Evolutionary conservation across 2,797 vertebrate genomes (phyloP), one percentile per base, ranked within the genome.

Genomic region (Spea hammondii): DNA sequence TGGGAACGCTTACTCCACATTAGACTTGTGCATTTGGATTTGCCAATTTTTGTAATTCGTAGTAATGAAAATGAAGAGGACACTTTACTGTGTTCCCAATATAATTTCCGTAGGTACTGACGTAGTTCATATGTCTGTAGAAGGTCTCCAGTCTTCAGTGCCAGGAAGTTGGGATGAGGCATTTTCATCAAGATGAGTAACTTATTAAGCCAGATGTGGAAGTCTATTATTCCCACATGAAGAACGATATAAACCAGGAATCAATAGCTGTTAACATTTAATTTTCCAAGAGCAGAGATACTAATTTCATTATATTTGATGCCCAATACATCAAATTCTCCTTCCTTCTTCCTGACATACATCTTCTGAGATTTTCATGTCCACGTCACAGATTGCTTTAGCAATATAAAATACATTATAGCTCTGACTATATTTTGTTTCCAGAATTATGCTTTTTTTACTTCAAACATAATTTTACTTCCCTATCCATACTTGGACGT

Each of bases 161-260:
- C 71, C 70, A 77, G 72, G 62, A 62, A 73, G 54, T 69, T 69
- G 47, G 9, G 67, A 50, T 74, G 57, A 57, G 64, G 71, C 55
- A 32, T 66, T 49, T 51, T 12, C 55, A 78, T 13, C n/a, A 66
- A 70, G 71, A 4, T 12, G 73, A 17, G 12, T 65, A 84, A 88
- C 57, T 47, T 70, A 64, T 49, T 75, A 79, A 79, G 65, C 72
- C 78, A 79, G 78, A 70, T 79, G 78, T 70, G 55, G 74, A 74
- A 70, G 78, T 70, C 7, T 65, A 17, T 49, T 62, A 32, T 74
- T 73, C 72, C 72, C 12, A 17, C 62, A 70, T 50, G 64, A 70
- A 70, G 66, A 65, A n/a, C 64, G 45, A 67, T 62, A 46, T 44
- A 78, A 54, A 53, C 59, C 57, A 65, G 69, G n/a, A 2, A 65